Conservation (phyloP, 2,797 vertebrate genomes). For the Poeciliopsis turneri region DNA sequence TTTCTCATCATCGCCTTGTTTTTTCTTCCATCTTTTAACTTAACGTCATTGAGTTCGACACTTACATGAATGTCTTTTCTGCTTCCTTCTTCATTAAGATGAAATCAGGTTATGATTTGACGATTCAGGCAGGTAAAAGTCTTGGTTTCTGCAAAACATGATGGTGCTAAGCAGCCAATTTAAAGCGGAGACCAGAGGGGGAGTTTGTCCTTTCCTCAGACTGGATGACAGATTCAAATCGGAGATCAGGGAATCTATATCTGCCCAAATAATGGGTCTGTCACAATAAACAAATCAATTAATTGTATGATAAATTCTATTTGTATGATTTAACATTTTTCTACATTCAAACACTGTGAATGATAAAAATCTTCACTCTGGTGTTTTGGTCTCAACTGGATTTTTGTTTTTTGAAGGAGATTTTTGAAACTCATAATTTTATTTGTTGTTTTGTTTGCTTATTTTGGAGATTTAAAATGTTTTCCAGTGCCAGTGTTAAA, state of each 20-base stretch:
- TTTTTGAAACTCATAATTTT: too few species aligned
- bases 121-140: not conserved
- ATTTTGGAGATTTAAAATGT: too few species aligned
- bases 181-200: not conserved
- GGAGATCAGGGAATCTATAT: not conserved
- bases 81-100: not conserved
- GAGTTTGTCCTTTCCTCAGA: not conserved
- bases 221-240: not conserved
- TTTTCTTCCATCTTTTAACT: not conserved
- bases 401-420: too few species aligned
- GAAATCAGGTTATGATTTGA: not conserved
- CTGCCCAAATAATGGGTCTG: too few species aligned
- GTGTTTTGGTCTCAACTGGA: too few species aligned
- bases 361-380: too few species aligned
- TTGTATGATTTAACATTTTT: too few species aligned
- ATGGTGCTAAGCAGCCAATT: not conserved
- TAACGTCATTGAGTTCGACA: slow-evolving; percentile 6
- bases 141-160: not conserved
- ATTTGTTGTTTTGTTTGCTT: too few species aligned
- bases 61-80: slow-evolving; percentile 10
- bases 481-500: too few species aligned
- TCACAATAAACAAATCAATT: too few species aligned
- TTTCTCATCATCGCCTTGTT: slow-evolving; percentile 28
- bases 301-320: too few species aligned
- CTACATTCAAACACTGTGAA: too few species aligned